These are phyloP conservation scores for Volucella inflata DNA, from an alignment of 2,888 invertebrate genomes.

Conservation along the genomic window DNA sequence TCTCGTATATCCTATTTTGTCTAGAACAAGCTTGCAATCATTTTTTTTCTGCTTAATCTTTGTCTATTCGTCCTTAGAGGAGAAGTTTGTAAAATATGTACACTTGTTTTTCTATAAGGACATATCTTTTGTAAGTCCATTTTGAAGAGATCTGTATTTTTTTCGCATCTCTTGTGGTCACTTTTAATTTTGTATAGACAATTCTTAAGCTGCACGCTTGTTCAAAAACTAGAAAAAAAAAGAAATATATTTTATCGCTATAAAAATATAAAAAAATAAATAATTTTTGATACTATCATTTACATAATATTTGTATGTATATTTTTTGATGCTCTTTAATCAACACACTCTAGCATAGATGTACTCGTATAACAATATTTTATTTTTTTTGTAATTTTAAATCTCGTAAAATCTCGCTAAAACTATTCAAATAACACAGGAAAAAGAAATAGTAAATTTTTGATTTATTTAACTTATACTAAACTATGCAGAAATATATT, in stretches of 20 bases:
- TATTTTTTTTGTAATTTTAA: constrained; percentile 60
- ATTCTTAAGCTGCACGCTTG: constrained; percentile 54
- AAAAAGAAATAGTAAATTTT: constrained; percentile 13
- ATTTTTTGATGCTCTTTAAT: constrained; percentile 72
- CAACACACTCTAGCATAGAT: constrained; percentile 22
- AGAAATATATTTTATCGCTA: constrained; percentile 7
- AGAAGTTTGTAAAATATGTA: background rate
- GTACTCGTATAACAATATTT: constrained; percentile 29
- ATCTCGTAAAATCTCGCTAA: constrained; percentile 78
- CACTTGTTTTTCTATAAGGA: background rate
- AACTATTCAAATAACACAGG: constrained; percentile 54
- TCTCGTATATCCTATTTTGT: constrained; percentile 68
- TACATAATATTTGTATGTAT: constrained; percentile 62
- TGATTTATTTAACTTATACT: constrained; percentile 30
- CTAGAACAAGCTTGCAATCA: constrained; percentile 60
- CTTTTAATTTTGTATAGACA: constrained; percentile 1
- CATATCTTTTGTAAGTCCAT: background rate
- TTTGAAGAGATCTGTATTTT: background rate
- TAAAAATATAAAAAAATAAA: constrained; percentile 48
- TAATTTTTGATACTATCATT: constrained; percentile 75
- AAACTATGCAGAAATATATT: constrained; percentile 51
- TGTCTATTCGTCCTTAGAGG: background rate
- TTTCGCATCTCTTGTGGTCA: background rate
- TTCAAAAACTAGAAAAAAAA: constrained; percentile 53
- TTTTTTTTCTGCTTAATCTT: constrained; percentile 27